Evolutionary conservation across 2,113 vertebrate species (phyloP).

Genomic region (Aythya baeri): DNA sequence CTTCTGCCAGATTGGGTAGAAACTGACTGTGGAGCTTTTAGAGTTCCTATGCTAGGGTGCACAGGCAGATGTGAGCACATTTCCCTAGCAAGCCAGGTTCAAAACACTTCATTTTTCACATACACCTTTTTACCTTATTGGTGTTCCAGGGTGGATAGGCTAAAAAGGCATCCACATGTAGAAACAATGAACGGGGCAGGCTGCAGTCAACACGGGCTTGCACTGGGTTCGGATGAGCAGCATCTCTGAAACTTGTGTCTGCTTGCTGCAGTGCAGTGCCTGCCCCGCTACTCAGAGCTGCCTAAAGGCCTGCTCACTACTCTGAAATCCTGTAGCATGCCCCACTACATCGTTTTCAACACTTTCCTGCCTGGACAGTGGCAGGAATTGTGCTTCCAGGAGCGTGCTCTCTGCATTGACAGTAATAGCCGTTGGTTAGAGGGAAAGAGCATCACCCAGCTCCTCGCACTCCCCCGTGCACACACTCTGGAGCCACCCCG

Average conservation of each 20-base stretch:
- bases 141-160: background rate
- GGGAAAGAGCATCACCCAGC: background rate
- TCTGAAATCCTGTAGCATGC: background rate
- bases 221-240: background rate
- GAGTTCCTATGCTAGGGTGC: background rate
- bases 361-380: background rate
- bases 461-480: rapidly evolving
- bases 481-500: background rate
- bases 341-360: background rate
- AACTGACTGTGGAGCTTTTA: background rate
- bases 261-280: background rate
- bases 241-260: background rate
- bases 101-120: background rate
- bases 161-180: background rate
- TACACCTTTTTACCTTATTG: background rate
- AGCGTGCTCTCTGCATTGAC: background rate
- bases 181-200: background rate
- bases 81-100: background rate
- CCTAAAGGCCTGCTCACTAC: background rate
- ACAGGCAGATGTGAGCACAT: background rate
- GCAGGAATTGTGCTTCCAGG: background rate
- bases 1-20: background rate
- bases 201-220: background rate
- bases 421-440: background rate
- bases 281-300: background rate